Percentiles rank a stretch among this genome's conserved stretches.
Conservation (phyloP, 2,797 vertebrate genomes). For the Sebastes flavidus region DNA sequence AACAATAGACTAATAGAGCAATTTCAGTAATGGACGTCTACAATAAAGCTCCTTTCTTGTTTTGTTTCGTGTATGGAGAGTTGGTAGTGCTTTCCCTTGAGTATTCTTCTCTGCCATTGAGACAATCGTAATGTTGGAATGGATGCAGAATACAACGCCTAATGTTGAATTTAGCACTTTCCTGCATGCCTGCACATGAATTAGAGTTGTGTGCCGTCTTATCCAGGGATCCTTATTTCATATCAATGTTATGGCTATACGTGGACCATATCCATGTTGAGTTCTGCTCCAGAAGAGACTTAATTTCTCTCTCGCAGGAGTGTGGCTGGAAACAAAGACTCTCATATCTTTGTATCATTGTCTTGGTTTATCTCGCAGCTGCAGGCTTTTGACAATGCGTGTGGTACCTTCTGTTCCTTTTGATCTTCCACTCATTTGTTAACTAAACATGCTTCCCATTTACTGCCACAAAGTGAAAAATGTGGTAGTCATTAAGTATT, state of each 20-base stretch:
- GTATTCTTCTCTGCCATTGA: constrained; percentile 25
- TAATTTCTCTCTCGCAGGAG: constrained; percentile 55
- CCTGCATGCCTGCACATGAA: constrained; percentile 29
- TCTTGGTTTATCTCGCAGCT: constrained; percentile 71
- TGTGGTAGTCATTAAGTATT: constrained; percentile 78
- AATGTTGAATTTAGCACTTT: constrained; percentile 29
- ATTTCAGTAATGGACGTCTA: constrained; percentile 46
- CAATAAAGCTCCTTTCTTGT: constrained; percentile 27
- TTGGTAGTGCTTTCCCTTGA: not conserved
- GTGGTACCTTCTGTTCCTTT: constrained; percentile 59
- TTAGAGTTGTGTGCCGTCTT: constrained; percentile 23
- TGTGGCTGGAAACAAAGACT: constrained; percentile 53
- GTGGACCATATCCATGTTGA: constrained; percentile 51
- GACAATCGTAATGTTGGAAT: constrained; percentile 3
- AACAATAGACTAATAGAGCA: constrained; percentile 47
- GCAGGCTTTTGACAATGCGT: constrained; percentile 73
- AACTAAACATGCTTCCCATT: constrained; percentile 73
- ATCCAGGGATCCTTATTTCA: constrained; percentile 46
- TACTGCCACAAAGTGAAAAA: constrained; percentile 76
- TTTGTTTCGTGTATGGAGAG: constrained; percentile 5
- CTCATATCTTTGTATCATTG: constrained; percentile 69
- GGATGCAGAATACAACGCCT: constrained; percentile 39
- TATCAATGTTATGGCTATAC: constrained; percentile 32
- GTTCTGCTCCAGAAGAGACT: constrained; percentile 62
- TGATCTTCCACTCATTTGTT: constrained; percentile 71